These are phyloP conservation scores for Parnassius smintheus DNA, from an alignment of 2,888 invertebrate species.

Conservation along the genomic window DNA sequence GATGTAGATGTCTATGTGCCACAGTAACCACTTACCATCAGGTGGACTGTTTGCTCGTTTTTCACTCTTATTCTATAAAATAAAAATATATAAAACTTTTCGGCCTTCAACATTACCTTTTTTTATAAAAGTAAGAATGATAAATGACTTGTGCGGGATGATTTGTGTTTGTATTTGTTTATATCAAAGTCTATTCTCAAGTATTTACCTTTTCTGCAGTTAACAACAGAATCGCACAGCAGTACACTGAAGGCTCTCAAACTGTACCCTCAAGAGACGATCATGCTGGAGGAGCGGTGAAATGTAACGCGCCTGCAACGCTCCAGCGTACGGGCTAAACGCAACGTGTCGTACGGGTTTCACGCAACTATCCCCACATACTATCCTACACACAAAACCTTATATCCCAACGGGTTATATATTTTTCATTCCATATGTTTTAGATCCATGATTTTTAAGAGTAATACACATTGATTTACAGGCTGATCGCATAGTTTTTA, in stretches of 20 bases:
- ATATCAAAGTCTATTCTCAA: no score
- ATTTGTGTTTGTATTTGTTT: no score
- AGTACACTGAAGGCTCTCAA: conserved; percentile 91
- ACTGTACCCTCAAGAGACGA: conserved; percentile 95
- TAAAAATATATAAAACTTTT: no score
- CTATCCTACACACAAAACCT: not conserved
- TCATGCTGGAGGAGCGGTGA: conserved; percentile 97
- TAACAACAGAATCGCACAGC: conserved; percentile 88
- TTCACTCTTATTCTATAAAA: no score
- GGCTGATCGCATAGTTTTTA: no score
- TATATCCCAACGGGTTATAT: conserved; percentile 1
- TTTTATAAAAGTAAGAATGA: no score
- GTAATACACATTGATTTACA: no score
- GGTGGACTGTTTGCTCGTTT: no score
- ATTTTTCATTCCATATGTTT: conserved; percentile 14
- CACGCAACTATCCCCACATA: not conserved
- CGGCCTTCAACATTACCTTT: no score
- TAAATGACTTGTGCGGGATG: no score
- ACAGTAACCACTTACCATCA: no score
- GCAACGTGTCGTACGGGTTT: conserved; percentile 3
- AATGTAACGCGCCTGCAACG: conserved; percentile 33
- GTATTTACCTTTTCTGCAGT: conserved; percentile 69
- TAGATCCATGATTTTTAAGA: conserved; percentile 7
- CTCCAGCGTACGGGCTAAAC: conserved; percentile 19
- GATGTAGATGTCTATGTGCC: no score